Evolutionary conservation across 1,140 invertebrate genomes (phyloP).

Genomic region (Calliopsis andreniformis): DNA sequence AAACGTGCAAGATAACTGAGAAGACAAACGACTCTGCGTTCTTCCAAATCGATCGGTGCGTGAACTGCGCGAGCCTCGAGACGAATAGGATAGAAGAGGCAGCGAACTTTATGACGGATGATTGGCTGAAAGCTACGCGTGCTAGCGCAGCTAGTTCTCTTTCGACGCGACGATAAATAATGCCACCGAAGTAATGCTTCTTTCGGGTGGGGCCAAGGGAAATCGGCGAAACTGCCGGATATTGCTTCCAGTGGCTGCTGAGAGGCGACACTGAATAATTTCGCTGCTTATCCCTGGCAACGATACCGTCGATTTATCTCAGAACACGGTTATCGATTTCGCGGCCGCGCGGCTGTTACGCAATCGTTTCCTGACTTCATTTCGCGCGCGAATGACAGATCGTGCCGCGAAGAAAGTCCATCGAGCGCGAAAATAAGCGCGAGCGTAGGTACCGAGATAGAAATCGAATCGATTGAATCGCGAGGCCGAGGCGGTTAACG

Average conservation of each 20-base stretch:
- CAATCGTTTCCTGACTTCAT: conserved; percentile 34
- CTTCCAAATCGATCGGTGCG: conserved; percentile 15
- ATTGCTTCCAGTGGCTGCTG: conserved; percentile 8
- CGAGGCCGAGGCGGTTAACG: neutral
- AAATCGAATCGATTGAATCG: conserved; percentile 22
- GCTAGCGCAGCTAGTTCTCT: conserved; percentile 33
- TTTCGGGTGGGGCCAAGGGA: neutral
- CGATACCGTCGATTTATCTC: conserved; percentile 36
- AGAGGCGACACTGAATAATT: conserved; percentile 46
- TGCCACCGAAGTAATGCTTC: neutral
- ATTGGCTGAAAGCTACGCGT: conserved; percentile 11
- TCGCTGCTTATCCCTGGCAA: conserved; percentile 33
- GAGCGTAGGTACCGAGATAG: no score
- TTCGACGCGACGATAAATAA: conserved; percentile 36
- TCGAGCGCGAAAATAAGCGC: neutral
- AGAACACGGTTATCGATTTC: conserved; percentile 29
- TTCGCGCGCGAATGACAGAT: conserved; percentile 25
- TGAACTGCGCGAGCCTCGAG: conserved; percentile 15
- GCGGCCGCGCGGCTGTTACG: conserved; percentile 8
- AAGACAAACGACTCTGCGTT: neutral
- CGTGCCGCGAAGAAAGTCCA: conserved; percentile 4
- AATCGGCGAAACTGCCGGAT: conserved; percentile 29
- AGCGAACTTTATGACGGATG: conserved; percentile 52
- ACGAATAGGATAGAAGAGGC: conserved; percentile 28
- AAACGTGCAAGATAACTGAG: neutral